Evolutionary conservation across 2,888 invertebrate genomes (phyloP).

Genomic region (Hirtodrosophila trivittata): DNA sequence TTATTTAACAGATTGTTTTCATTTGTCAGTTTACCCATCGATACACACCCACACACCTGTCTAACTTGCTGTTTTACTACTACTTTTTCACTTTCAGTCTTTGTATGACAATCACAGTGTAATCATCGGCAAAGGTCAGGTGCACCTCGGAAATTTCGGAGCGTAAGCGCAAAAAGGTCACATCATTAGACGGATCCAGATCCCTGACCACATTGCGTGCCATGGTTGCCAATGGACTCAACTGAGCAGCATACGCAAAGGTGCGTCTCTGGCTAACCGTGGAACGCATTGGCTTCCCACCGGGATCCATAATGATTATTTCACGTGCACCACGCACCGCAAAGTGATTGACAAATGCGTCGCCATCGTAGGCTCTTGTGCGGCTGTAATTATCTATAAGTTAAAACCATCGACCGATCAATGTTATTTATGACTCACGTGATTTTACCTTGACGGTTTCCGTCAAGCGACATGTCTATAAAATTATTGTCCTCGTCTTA

Average conservation of each 20-base stretch:
- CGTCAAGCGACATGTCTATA: too few species aligned
- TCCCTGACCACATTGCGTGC: constrained; percentile 70
- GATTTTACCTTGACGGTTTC: neutral
- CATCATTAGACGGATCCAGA: constrained; percentile 68
- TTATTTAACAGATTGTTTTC: too few species aligned
- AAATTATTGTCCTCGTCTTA: too few species aligned
- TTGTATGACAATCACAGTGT: constrained; percentile 57
- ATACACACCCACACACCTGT: too few species aligned
- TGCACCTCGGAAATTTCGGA: constrained; percentile 53
- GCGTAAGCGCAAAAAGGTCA: constrained; percentile 64
- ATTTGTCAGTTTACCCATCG: too few species aligned
- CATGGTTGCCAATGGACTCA: constrained; percentile 54
- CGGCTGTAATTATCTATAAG: neutral
- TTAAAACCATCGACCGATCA: neutral
- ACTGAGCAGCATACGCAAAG: constrained; percentile 9
- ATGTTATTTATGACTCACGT: neutral
- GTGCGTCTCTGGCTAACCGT: constrained; percentile 50
- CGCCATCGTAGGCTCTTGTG: constrained; percentile 49
- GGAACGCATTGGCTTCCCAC: constrained; percentile 53
- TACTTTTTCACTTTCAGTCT: constrained; percentile 18
- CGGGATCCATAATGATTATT: constrained; percentile 55
- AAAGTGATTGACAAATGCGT: constrained; percentile 54
- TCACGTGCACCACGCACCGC: constrained; percentile 52
- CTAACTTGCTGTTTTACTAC: too few species aligned
- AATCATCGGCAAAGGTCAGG: constrained; percentile 47